phyloP scores from a whole-genome alignment of 2,113 vertebrate genomes.

The Tachysurus fulvidraco region DNA sequence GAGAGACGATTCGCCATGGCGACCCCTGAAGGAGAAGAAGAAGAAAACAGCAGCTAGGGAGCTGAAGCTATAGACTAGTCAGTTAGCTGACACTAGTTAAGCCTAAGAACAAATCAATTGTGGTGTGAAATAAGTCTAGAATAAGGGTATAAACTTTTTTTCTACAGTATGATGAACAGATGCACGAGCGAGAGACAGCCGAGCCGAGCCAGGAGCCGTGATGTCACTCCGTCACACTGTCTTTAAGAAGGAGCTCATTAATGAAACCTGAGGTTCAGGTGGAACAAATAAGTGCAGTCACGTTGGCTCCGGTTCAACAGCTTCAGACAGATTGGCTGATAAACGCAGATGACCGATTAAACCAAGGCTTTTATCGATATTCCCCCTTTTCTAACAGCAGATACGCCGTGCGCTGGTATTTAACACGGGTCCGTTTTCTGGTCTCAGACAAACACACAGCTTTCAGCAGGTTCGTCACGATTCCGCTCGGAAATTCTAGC shows the following conservation, averaged over 20 bases:
- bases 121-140: neutral
- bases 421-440: neutral
- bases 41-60: too few species aligned
- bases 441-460: neutral
- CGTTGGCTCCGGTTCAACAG: neutral
- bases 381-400: neutral
- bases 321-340: constrained; percentile 18
- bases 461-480: neutral
- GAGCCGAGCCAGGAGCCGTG: neutral
- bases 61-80: neutral
- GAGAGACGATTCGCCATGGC: too few species aligned
- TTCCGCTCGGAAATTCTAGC: neutral
- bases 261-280: neutral
- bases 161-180: neutral
- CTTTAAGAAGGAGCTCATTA: neutral
- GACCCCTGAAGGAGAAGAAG: too few species aligned
- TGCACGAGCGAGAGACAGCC: neutral
- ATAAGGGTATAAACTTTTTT: too few species aligned
- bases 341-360: constrained; percentile 15
- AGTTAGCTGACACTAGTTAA: neutral
- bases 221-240: neutral
- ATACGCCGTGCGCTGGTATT: neutral
- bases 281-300: neutral
- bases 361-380: neutral
- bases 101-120: too few species aligned